Evolutionary conservation across 2,888 invertebrate species (phyloP), one percentile per base, ranked within the genome.

Genomic region (Pimpla rufipes): DNA sequence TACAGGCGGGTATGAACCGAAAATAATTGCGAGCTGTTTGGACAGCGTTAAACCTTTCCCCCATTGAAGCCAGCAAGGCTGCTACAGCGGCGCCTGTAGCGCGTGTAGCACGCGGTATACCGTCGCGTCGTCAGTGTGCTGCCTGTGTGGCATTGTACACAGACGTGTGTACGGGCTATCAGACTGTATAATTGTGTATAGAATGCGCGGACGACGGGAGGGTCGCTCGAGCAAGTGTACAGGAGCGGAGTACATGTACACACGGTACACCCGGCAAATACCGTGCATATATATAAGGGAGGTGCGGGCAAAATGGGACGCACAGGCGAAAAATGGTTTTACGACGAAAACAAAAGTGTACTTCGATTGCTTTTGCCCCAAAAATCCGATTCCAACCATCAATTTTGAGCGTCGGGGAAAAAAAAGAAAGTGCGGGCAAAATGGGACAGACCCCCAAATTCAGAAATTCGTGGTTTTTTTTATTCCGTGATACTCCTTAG

Each of bases 11-110:
- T 18, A 75, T 52, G 75, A 23, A 66, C 52, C 57, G 35, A 55
- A 68, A 68, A 67, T 76, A 76, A 76, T 76, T 57, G 57, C 57
- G 45, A 57, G 52, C 76, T 76, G 55, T 76, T 76, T 76, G 67
- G 57, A 68, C 59, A 57, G 67, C 76, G 67, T 76, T 76, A 47
- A 76, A 50, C 42, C 55, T 35, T 47, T 68, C 40, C 57, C 45
- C 11, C 37, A 18, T 21, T 11, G 45, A 57, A 37, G 11, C 57
- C 67, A 76, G 57, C 23, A 37, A 62, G 45, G 42, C 57, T 71
- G 68, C 7, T 21, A 52, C 18, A 52, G 35, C 37, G 21, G 23
- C 59, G 71, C 18, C 4, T 50, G 35, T 45, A 16, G 40, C n/a
- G n/a, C n/a, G n/a, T n/a, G n/a, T n/a, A n/a, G n/a, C 29, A 21